These are phyloP conservation scores for Tachina grossa DNA, from an alignment of 2,888 invertebrate species.

Conservation along the genomic window DNA sequence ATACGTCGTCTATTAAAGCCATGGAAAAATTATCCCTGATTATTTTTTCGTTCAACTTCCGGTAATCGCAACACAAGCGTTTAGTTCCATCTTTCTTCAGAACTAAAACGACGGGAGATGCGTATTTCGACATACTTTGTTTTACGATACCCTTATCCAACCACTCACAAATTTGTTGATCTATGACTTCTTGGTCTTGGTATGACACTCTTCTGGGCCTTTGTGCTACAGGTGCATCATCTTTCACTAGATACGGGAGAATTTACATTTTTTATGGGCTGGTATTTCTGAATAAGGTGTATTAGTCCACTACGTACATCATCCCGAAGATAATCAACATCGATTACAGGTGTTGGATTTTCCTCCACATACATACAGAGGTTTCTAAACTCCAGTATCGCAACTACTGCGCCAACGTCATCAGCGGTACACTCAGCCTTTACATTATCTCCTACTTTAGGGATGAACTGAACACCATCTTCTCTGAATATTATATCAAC, in stretches of 20 bases:
- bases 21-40: not conserved
- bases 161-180: not conserved
- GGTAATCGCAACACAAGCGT: not conserved
- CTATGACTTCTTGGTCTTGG: not conserved
- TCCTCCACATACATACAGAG: too few species aligned
- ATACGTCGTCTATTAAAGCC: not conserved
- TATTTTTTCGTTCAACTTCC: not conserved
- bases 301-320: too few species aligned
- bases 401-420: too few species aligned
- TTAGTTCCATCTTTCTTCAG: not conserved
- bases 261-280: too few species aligned
- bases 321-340: too few species aligned
- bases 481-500: constrained; percentile 55
- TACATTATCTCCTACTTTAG: too few species aligned
- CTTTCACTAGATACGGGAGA: not conserved
- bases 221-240: not conserved
- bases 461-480: constrained; percentile 33
- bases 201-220: not conserved
- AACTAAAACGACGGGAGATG: not conserved
- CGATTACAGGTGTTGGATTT: too few species aligned
- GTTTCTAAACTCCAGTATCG: too few species aligned
- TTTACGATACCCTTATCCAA: not conserved
- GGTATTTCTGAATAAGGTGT: too few species aligned
- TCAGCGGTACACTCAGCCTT: too few species aligned
- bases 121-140: not conserved